Conservation (phyloP, 2,888 invertebrate species). For the Amiota minor region DNA sequence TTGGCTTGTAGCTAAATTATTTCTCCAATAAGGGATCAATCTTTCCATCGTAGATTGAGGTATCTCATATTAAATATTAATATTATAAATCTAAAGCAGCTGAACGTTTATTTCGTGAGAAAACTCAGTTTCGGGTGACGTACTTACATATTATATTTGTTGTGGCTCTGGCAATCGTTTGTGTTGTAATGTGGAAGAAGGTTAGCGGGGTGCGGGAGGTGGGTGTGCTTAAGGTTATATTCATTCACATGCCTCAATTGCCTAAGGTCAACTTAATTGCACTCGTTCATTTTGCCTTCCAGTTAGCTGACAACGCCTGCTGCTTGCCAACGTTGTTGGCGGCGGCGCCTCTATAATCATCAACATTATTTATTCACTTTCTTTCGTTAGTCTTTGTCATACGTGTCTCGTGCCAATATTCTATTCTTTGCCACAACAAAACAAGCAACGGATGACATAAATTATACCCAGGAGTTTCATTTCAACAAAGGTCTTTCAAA, state of each 20-base stretch:
- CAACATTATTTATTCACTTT: conserved; percentile 19
- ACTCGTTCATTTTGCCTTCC: conserved; percentile 38
- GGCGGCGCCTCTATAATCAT: conserved; percentile 13
- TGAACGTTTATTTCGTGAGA: too few relatives aligned
- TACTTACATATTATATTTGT: too few relatives aligned
- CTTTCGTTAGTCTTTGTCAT: conserved; percentile 28
- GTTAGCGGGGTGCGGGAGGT: background rate
- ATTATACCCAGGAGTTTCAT: too few relatives aligned
- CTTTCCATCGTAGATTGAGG: too few relatives aligned
- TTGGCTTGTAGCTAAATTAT: background rate
- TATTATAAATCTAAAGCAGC: too few relatives aligned
- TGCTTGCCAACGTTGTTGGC: background rate
- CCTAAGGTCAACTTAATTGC: conserved; percentile 60
- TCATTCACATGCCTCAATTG: conserved; percentile 47
- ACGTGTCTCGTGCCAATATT: conserved; percentile 21
- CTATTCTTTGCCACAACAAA: conserved; percentile 3
- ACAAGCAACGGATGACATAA: background rate
- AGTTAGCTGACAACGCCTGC: conserved; percentile 6
- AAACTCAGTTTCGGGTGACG: too few relatives aligned
- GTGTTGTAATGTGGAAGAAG: conserved; percentile 25
- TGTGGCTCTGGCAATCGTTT: conserved; percentile 34
- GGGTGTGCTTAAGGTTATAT: background rate
- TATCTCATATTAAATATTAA: too few relatives aligned
- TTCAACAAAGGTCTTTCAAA: too few relatives aligned
- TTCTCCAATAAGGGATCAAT: too few relatives aligned